Evolutionary conservation across 2,797 vertebrate species (phyloP).

Genomic region (Geotrypetes seraphini): DNA sequence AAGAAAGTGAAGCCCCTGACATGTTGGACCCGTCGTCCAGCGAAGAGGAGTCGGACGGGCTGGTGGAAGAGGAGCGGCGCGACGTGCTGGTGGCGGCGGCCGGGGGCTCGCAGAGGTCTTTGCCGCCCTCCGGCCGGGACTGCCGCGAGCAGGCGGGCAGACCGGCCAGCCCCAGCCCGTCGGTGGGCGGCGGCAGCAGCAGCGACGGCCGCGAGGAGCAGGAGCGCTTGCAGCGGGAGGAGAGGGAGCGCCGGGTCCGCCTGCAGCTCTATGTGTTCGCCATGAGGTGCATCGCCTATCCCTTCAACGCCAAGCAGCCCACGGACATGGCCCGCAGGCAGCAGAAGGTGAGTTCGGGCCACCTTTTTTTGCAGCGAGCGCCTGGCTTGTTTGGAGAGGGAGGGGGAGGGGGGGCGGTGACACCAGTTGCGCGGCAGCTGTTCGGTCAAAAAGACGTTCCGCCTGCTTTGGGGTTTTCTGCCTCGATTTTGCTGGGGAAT

Average conservation of each 20-base stretch:
- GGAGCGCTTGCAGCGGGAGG: conserved; percentile 50
- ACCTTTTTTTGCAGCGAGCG: neutral
- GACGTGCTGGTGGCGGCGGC: conserved; percentile 36
- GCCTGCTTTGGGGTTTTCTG: too few species aligned
- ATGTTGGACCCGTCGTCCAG: conserved; percentile 97
- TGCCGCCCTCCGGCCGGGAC: conserved; percentile 24
- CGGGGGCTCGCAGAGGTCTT: conserved; percentile 30
- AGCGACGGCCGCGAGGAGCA: conserved; percentile 61
- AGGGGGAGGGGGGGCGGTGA: too few species aligned
- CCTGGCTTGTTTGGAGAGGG: too few species aligned
- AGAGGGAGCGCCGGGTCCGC: conserved; percentile 66
- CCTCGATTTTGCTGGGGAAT: too few species aligned
- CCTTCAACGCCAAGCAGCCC: conserved; percentile 93
- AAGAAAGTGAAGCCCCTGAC: neutral
- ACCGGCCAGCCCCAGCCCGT: conserved; percentile 56
- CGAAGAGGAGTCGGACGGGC: conserved; percentile 77
- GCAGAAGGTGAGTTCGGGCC: conserved; percentile 76
- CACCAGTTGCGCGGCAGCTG: too few species aligned
- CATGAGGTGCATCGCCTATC: conserved; percentile 81
- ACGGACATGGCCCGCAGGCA: conserved; percentile 92
- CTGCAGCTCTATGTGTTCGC: conserved; percentile 89
- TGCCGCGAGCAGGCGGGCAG: conserved; percentile 29
- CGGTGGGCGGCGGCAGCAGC: conserved; percentile 35
- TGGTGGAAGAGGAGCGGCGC: conserved; percentile 61
- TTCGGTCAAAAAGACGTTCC: too few species aligned